phyloP scores from a whole-genome alignment of 2,888 invertebrate genomes.

The Blera fallax region DNA sequence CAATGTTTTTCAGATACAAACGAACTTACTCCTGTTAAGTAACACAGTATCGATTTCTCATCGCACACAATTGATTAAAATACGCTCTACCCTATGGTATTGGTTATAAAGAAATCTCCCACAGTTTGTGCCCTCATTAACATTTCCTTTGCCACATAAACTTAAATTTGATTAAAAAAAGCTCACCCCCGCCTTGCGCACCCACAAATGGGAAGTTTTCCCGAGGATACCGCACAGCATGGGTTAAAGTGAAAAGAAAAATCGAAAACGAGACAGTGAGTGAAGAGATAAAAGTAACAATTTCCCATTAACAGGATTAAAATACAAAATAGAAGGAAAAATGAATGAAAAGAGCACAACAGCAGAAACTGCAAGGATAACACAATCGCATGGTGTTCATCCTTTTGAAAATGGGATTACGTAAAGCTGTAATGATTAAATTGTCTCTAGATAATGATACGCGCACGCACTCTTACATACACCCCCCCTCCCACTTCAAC shows the following conservation, averaged over 20 bases:
- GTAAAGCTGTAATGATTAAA: conserved; percentile 69
- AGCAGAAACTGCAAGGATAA: conserved; percentile 53
- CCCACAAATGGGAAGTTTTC: background rate
- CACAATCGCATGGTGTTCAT: conserved; percentile 59
- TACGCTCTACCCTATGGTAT: conserved; percentile 16
- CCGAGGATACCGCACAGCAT: conserved; percentile 20
- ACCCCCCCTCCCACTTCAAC: background rate
- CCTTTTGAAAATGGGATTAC: conserved; percentile 62
- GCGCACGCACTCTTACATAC: conserved; percentile 40
- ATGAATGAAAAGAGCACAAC: conserved; percentile 37
- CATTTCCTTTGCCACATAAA: conserved; percentile 52
- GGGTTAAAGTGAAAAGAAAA: conserved; percentile 47
- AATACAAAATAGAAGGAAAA: conserved; percentile 59
- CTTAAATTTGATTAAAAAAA: conserved; percentile 64
- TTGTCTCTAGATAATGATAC: conserved; percentile 66
- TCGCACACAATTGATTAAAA: background rate
- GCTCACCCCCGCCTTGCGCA: background rate
- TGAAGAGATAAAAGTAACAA: conserved; percentile 63
- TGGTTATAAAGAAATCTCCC: conserved; percentile 4
- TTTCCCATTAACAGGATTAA: conserved; percentile 70
- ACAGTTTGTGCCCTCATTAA: conserved; percentile 58
- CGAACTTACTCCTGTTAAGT: background rate
- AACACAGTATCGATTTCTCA: conserved; percentile 1
- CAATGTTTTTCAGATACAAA: too few species aligned
- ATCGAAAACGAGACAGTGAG: conserved; percentile 41